Percentiles rank a stretch among this genome's conserved stretches.
These are phyloP conservation scores for Corynorhinus townsendii DNA, from an alignment of 2,113 vertebrate genomes.

Conservation along the genomic window DNA sequence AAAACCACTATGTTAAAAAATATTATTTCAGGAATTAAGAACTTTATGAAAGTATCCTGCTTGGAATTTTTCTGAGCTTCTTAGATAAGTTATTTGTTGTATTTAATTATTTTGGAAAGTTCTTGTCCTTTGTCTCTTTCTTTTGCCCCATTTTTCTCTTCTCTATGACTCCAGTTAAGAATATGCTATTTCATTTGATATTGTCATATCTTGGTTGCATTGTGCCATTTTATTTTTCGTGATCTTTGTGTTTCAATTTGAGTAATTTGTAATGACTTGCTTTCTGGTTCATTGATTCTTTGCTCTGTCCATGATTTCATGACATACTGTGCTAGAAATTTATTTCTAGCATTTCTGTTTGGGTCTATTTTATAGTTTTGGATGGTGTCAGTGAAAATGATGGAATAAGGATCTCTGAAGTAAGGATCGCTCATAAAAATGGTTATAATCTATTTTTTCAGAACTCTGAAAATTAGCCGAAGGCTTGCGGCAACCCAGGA, in stretches of 20 bases:
- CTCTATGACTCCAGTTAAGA: not conserved
- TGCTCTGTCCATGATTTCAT: not conserved
- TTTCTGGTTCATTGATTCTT: not conserved
- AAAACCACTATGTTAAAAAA: not conserved
- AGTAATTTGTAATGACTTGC: not conserved
- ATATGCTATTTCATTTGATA: not conserved
- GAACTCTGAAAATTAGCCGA: not conserved
- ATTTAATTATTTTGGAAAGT: not conserved
- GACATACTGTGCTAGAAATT: not conserved
- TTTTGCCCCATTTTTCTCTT: not conserved
- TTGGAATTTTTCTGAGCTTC: not conserved
- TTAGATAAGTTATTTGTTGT: not conserved
- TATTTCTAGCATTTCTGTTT: not conserved
- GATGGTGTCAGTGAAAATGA: not conserved
- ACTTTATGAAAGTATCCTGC: constrained; percentile 13
- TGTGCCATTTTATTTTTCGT: not conserved
- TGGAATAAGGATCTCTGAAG: not conserved
- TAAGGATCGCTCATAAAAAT: not conserved
- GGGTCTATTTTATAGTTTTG: not conserved
- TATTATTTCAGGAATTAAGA: constrained; percentile 35
- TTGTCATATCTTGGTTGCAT: not conserved
- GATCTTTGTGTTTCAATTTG: not conserved
- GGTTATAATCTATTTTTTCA: not conserved
- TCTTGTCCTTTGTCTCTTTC: not conserved
- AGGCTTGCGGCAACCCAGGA: not conserved